Evolutionary conservation across 2,113 vertebrate species (phyloP).

Genomic region (Ranitomeya variabilis): DNA sequence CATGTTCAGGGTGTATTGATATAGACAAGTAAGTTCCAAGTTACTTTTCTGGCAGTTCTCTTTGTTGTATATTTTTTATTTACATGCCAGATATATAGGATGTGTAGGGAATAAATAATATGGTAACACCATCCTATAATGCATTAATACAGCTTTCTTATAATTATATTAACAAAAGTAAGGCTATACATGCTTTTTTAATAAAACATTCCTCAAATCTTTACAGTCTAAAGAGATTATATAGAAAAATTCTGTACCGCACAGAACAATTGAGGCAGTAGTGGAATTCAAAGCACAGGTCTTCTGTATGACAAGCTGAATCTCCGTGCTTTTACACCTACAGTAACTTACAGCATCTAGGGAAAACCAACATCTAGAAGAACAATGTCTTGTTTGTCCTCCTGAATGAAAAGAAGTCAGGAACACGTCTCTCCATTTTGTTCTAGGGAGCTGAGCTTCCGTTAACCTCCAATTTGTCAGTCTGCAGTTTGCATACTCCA

Average conservation of each 20-base stretch:
- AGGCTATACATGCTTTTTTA: neutral
- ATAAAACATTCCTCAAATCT: neutral
- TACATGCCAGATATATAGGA: neutral
- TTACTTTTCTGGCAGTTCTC: neutral
- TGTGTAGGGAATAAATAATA: neutral
- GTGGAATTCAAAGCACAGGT: neutral
- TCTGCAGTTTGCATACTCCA: conserved; percentile 53
- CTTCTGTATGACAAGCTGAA: conserved; percentile 45
- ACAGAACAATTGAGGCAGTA: conserved; percentile 2
- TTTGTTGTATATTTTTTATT: neutral
- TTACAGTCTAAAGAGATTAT: neutral
- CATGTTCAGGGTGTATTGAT: neutral
- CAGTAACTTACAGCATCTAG: conserved; percentile 15
- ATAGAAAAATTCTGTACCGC: neutral
- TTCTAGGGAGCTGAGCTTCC: conserved; percentile 47
- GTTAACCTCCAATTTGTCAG: conserved; percentile 54
- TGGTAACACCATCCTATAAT: neutral
- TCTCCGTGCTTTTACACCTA: conserved; percentile 44
- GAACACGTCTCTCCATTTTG: conserved; percentile 39
- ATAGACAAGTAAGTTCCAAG: neutral
- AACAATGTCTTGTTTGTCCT: conserved; percentile 51
- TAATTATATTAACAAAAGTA: neutral
- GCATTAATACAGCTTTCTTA: neutral
- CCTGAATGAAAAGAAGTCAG: conserved; percentile 38
- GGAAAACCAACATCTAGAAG: conserved; percentile 16